phyloP scores from a whole-genome alignment of 2,113 vertebrate species.

The Alligator mississippiensis region DNA sequence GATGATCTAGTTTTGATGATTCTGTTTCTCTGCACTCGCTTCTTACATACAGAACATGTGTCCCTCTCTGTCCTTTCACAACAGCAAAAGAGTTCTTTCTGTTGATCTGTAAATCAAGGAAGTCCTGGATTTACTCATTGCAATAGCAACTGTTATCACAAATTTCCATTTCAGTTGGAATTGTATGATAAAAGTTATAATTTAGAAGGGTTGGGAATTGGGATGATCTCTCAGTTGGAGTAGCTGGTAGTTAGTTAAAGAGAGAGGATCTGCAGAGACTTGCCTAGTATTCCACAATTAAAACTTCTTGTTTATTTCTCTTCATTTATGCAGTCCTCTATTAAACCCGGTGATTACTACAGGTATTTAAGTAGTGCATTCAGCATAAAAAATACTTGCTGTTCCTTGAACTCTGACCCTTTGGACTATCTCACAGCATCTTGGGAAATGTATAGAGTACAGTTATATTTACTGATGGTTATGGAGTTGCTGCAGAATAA shows the following conservation, averaged over 20 bases:
- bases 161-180: not conserved
- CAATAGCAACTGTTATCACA: not conserved
- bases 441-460: not conserved
- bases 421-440: not conserved
- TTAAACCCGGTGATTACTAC: too few relatives aligned
- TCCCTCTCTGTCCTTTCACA: not conserved
- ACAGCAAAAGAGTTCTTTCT: not conserved
- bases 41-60: not conserved
- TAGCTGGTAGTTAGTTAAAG: too few relatives aligned
- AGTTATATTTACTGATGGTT: not conserved
- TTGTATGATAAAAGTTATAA: too few relatives aligned
- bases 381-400: not conserved
- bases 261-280: too few relatives aligned
- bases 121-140: not conserved
- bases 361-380: not conserved
- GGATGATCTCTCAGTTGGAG: too few relatives aligned
- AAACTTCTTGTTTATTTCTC: too few relatives aligned
- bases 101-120: not conserved
- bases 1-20: too few relatives aligned
- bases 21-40: too few relatives aligned
- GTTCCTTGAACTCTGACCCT: not conserved
- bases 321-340: too few relatives aligned
- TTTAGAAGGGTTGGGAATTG: too few relatives aligned
- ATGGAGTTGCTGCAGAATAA: not conserved
- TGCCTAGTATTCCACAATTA: too few relatives aligned